A percentile compares a stretch with the other conserved stretches of the same genome.
Evolutionary conservation across 2,113 vertebrate species (phyloP).

Genomic region (Grus americana): DNA sequence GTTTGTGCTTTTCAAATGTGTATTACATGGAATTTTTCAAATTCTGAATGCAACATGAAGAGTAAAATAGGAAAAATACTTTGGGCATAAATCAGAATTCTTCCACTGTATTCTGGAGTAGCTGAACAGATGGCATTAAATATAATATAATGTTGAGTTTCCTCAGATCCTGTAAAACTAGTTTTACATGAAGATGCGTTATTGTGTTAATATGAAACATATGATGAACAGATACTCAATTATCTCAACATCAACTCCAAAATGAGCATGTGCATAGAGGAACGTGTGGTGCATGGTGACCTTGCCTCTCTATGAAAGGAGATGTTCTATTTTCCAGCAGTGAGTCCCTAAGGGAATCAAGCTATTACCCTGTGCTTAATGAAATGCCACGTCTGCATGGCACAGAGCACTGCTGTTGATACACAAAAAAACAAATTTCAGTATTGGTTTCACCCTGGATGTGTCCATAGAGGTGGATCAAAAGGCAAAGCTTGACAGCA

Average conservation of each 20-base stretch:
- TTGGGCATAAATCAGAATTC: not conserved
- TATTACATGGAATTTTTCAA: not conserved
- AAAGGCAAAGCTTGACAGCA: not conserved
- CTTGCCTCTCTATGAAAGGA: conserved; percentile 16
- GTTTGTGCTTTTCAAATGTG: not conserved
- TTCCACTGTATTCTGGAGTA: not conserved
- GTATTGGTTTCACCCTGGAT: not conserved
- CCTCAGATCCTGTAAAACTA: not conserved
- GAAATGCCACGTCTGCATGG: not conserved
- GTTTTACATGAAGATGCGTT: not conserved
- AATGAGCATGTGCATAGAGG: not conserved
- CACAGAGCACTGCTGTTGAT: not conserved
- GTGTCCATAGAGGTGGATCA: not conserved
- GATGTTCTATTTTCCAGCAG: conserved; percentile 18
- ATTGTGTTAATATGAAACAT: not conserved
- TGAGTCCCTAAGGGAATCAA: not conserved
- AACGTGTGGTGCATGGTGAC: not conserved
- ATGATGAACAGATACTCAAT: not conserved
- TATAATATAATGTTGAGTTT: not conserved
- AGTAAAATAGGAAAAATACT: not conserved
- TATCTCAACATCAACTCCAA: not conserved
- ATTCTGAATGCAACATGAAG: not conserved
- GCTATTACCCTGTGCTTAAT: conserved; percentile 20
- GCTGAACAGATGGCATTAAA: not conserved
- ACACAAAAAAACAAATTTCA: not conserved